A percentile compares a stretch with the other conserved stretches of the same genome.
These are phyloP conservation scores for Stichopus horrens DNA, from an alignment of 53 echinoderm and acorn worm genomes.

Conservation along the genomic window DNA sequence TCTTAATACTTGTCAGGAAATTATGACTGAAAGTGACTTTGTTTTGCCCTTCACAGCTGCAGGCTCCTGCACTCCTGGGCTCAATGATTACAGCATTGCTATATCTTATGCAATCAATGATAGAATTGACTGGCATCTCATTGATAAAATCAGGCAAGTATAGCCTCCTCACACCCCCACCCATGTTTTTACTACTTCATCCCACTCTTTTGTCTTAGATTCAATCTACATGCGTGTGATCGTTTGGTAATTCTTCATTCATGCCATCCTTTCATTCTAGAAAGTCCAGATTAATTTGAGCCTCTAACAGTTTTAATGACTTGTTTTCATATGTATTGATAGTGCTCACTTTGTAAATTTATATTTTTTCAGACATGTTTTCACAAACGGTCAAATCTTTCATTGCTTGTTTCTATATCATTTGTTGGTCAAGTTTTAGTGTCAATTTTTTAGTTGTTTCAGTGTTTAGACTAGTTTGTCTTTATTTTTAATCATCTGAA, in stretches of 20 bases:
- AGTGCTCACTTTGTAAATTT: too few relatives aligned
- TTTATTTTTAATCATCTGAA: too few relatives aligned
- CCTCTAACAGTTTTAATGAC: too few relatives aligned
- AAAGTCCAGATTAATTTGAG: too few relatives aligned
- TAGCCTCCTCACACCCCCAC: too few relatives aligned
- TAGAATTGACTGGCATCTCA: slow-evolving; percentile 88
- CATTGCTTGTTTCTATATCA: too few relatives aligned
- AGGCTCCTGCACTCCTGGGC: slow-evolving; percentile 71
- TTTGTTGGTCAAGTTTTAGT: too few relatives aligned
- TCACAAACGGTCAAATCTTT: too few relatives aligned
- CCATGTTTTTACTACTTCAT: background rate
- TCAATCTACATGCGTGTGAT: background rate
- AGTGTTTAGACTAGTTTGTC: too few relatives aligned
- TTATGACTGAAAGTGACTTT: background rate
- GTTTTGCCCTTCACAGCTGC: slow-evolving; percentile 57
- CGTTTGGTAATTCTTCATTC: background rate
- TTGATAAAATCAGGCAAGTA: slow-evolving; percentile 84
- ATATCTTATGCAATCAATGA: slow-evolving; percentile 85
- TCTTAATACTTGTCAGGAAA: background rate
- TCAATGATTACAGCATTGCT: slow-evolving; percentile 84
- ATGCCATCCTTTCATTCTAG: background rate
- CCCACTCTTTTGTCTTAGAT: background rate
- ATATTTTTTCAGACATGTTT: too few relatives aligned
- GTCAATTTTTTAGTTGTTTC: too few relatives aligned
- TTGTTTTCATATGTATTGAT: too few relatives aligned